phyloP scores from a whole-genome alignment of 1,140 invertebrate species.

The Phymastichus coffea region DNA sequence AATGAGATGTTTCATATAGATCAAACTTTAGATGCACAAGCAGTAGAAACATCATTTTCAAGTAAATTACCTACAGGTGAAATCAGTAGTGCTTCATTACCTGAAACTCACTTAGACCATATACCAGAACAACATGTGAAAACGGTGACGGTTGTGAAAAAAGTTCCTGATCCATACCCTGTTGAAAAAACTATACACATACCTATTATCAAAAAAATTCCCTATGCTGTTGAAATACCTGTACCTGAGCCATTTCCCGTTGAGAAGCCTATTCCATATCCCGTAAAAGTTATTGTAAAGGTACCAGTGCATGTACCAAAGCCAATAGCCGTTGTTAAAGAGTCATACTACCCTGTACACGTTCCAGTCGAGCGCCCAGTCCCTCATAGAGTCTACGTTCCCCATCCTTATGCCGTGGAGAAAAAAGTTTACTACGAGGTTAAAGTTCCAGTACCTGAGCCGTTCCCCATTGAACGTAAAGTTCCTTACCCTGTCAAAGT shows the following conservation, averaged over 20 bases:
- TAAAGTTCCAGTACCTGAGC: slow-evolving; percentile 64
- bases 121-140: slow-evolving; percentile 44
- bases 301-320: slow-evolving; percentile 51
- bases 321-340: slow-evolving; percentile 49
- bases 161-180: slow-evolving; percentile 50
- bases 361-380: slow-evolving; percentile 61
- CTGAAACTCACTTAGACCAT: too few species aligned
- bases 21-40: not conserved
- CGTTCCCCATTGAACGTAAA: slow-evolving; percentile 61
- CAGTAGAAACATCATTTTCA: not conserved
- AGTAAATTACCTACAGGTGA: too few species aligned
- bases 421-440: slow-evolving; percentile 66
- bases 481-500: slow-evolving; percentile 62
- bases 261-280: slow-evolving; percentile 48
- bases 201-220: slow-evolving; percentile 49
- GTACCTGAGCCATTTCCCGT: slow-evolving; percentile 62
- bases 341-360: slow-evolving; percentile 48
- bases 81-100: not conserved
- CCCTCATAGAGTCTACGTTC: slow-evolving; percentile 66
- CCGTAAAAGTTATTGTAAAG: slow-evolving; percentile 49
- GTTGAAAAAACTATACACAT: slow-evolving; percentile 51
- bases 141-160: slow-evolving; percentile 52
- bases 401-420: slow-evolving; percentile 66
- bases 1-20: not conserved
- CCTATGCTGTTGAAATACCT: slow-evolving; percentile 59